phyloP scores from a whole-genome alignment of 2,888 invertebrate species.

The Dicyrtomina minuta region DNA sequence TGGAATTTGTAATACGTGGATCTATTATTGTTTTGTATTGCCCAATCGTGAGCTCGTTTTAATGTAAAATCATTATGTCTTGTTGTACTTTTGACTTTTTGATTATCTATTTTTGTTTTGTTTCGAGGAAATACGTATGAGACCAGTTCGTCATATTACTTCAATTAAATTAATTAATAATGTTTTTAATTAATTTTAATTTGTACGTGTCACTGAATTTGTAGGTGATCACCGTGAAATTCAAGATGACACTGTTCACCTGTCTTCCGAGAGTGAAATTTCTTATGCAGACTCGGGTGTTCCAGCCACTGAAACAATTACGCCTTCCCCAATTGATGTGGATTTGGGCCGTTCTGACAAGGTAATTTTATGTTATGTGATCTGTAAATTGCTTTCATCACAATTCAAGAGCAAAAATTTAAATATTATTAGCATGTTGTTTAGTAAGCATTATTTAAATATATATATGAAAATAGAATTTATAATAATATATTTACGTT shows the following conservation, averaged over 20 bases:
- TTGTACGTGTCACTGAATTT: too few species aligned
- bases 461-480: background rate
- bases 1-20: too few species aligned
- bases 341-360: slow-evolving; percentile 38
- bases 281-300: slow-evolving; percentile 52
- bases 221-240: slow-evolving; percentile 20
- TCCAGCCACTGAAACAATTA: slow-evolving; percentile 49
- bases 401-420: slow-evolving; percentile 5
- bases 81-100: too few species aligned
- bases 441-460: background rate
- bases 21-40: too few species aligned
- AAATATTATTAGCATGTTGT: background rate
- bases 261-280: slow-evolving; percentile 51
- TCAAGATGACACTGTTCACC: slow-evolving; percentile 34
- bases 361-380: too few species aligned
- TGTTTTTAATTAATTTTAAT: background rate
- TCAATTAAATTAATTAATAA: background rate
- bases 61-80: too few species aligned
- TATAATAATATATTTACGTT: background rate
- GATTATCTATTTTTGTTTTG: background rate
- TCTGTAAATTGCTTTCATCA: background rate
- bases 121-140: too few species aligned
- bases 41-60: too few species aligned
- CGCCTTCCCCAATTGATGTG: slow-evolving; percentile 51
- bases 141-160: too few species aligned